A percentile compares a stretch with the other conserved stretches of the same genome.
These are phyloP conservation scores for Bombus ignitus DNA, from an alignment of 1,140 invertebrate species.

Conservation along the genomic window DNA sequence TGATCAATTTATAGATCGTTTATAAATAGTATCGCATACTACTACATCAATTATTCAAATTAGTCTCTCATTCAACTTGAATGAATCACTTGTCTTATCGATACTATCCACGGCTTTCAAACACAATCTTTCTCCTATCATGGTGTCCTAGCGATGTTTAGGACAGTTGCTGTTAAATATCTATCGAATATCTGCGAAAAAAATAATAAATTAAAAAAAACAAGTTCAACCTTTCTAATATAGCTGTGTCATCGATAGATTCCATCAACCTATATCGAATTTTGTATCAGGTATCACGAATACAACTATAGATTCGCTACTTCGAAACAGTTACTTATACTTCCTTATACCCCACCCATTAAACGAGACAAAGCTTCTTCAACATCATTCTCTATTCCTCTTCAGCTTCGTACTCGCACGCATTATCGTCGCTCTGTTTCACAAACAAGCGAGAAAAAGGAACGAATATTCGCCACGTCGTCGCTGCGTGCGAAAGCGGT, in stretches of 20 bases:
- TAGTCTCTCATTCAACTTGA: neutral
- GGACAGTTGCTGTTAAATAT: too few relatives aligned
- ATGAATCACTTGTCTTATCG: neutral
- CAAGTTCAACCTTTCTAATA: too few relatives aligned
- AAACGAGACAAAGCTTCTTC: neutral
- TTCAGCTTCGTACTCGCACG: neutral
- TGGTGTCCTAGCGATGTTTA: too few relatives aligned
- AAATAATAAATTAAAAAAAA: neutral
- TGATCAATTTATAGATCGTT: constrained; percentile 5
- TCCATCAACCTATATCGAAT: too few relatives aligned
- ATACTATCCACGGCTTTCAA: neutral
- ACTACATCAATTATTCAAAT: neutral
- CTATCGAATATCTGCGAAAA: too few relatives aligned
- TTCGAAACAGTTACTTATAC: too few relatives aligned
- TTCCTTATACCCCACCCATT: neutral
- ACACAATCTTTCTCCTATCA: neutral
- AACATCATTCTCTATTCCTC: rapidly evolving
- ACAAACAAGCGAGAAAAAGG: neutral
- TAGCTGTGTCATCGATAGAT: neutral
- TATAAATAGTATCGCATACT: neutral
- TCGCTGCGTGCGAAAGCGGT: constrained; percentile 35
- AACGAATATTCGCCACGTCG: neutral
- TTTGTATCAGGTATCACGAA: too few relatives aligned
- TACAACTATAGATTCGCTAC: too few relatives aligned
- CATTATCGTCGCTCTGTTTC: neutral